Evolutionary conservation across 35 echinoderm and acorn worm species (phyloP), one percentile per base, ranked within the genome.

Genomic region (Ophiothrix spiculata): DNA sequence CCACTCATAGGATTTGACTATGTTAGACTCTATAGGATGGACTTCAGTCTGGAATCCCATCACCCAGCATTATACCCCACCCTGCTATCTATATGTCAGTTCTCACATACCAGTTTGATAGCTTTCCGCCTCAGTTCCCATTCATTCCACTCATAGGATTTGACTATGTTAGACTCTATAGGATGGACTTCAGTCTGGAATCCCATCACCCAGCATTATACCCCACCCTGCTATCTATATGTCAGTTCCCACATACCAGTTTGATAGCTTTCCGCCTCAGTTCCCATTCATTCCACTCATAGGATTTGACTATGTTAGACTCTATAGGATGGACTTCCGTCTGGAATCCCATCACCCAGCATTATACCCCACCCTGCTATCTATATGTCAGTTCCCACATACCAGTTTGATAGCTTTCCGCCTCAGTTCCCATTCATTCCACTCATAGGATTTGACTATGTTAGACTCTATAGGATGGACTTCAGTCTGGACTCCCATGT

Each of bases 121-220:
- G 96, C 96, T 85, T 99, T 94, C 6, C 96, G 76, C 56, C 96
- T 81, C 31, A 99, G 82, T 39, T 99, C 96, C 96, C 96, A 99
- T 80, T 99, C 96, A 87, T 99, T 99, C 96, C 96, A 99, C 79
- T 99, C 96, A 64, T 99, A 99, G 4, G 96, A 99, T 64, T 98
- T 99, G 82, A 99, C 96, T 60, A 99, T 99, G 86, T 99, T 99
- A n/a, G 96, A 93, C 38, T 99, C 96, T 1, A 99, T 89, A 4
- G 92, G 92, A 41, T 99, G 96, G 0, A 93, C 92, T 40, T 99
- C 96, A 11, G 92, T 99, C 86, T 94, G 92, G 28, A 94, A 40
- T 41, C 92, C 96, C 88, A 91, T 91, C 39, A 91, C 96, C 89
- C 96, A 99, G n/a, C n/a, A n/a, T n/a, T n/a, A n/a, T n/a, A n/a